Evolutionary conservation across 2,888 invertebrate species (phyloP).

Genomic region (Automeris io): DNA sequence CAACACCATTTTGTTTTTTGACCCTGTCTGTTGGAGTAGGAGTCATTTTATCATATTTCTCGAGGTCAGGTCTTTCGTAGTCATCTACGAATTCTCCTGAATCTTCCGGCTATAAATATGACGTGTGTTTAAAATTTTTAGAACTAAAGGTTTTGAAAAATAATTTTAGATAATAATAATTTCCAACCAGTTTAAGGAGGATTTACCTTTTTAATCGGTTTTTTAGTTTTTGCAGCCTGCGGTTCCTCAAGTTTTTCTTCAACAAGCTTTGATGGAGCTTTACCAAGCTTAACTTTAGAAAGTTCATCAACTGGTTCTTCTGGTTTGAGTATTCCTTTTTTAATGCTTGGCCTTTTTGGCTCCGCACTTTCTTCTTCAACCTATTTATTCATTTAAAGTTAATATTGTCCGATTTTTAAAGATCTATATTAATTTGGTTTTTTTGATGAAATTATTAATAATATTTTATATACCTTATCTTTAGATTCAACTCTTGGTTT

Average conservation of each 20-base stretch:
- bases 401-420: too few relatives aligned
- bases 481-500: slow-evolving; percentile 48
- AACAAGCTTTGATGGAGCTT: slow-evolving; percentile 49
- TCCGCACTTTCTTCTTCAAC: slow-evolving; percentile 52
- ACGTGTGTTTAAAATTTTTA: slow-evolving; percentile 7
- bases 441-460: slow-evolving; percentile 2
- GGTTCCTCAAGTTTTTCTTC: slow-evolving; percentile 56
- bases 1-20: slow-evolving; percentile 64
- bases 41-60: slow-evolving; percentile 80
- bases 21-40: slow-evolving; percentile 57
- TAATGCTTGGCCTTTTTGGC: slow-evolving; percentile 52
- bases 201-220: slow-evolving; percentile 56
- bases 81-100: slow-evolving; percentile 79
- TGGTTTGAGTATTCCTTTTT: slow-evolving; percentile 57
- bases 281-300: slow-evolving; percentile 58
- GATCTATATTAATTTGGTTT: slow-evolving; percentile 4
- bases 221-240: slow-evolving; percentile 56
- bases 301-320: slow-evolving; percentile 66
- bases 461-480: slow-evolving; percentile 37
- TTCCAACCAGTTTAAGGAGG: not conserved
- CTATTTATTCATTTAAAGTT: slow-evolving; percentile 25
- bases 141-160: too few relatives aligned
- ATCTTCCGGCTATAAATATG: slow-evolving; percentile 52
- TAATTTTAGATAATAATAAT: not conserved
- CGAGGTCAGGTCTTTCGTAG: slow-evolving; percentile 84